Evolutionary conservation across 2,888 invertebrate species (phyloP), one percentile per base, ranked within the genome.

Genomic region (Ochropacha duplaris): DNA sequence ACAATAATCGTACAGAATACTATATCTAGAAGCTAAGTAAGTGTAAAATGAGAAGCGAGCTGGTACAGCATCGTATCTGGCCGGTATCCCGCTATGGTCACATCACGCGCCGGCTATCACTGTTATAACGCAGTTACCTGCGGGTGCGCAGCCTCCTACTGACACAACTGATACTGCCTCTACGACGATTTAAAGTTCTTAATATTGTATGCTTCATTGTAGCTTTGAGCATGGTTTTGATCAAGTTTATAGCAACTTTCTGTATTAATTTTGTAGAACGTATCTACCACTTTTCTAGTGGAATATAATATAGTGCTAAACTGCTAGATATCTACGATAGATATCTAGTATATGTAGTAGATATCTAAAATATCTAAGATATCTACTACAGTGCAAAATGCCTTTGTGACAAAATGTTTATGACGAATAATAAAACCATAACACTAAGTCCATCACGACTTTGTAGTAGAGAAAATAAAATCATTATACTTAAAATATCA

Each of bases 21-120:
- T 69, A 67, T 68, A 71, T 34, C 16, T 44, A 44, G 44, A 52
- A 52, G 71, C 69, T 68, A 67, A 60, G 65, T 74, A 71, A 72
- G 74, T 80, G 73, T 75, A 71, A 75, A 76, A 79, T 81, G 79
- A 81, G 78, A 76, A 67, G 71, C 66, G 67, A 57, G 57, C 60
- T 65, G 54, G 59, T 60, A 59, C 62, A 58, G 61, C 59, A 58
- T 69, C 68, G 69, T 72, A 72, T 70, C 67, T 52, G 64, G 65
- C 60, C 63, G 62, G 72, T 74, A 77, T 74, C 88, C 86, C 79
- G 77, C 83, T 90, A 88, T 87, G 90, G 90, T 81, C 81, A 86
- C 83, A 85, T 90, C 89, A 90, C 88, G 89, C 87, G 83, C 84
- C 69, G 71, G 76, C 83, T 87, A 88, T 88, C 87, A 85, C 83